Evolutionary conservation across 2,797 vertebrate genomes (phyloP), one percentile per base, ranked within the genome.

Genomic region (Oryzias dopingdopingensis): DNA sequence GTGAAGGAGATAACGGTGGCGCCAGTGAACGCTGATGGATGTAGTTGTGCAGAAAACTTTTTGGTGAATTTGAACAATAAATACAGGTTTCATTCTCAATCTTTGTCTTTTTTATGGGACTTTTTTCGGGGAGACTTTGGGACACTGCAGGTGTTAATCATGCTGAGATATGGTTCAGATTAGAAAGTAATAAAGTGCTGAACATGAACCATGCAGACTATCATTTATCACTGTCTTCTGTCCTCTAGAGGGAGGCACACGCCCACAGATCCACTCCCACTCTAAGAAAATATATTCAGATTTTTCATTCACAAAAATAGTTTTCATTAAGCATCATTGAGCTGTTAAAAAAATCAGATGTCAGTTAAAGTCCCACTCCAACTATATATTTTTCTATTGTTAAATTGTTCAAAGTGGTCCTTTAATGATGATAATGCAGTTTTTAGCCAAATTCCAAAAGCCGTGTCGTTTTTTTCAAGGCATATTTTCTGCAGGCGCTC

Each of bases 1-100:
- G 59, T 69, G 40, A 56, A 70, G 67, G 68, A 74, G 73, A 73
- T 79, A 76, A 67, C 67, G 3, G 76, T 81, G 85, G 70, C 59
- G 51, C 79, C 58, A 67, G 70, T 67, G 79, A 80, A 84, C 73
- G 80, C 79, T 80, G 68, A 83, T 89, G 84, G 87, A 86, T 86
- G 80, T 88, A 87, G 82, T 87, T 81, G 85, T 80, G 79, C 79
- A 86, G 83, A 80, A 61, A 72, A 37, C 44, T 46, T 80, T 84
- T 81, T 87, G 80, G 85, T 88, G 81, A 87, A 83, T 84, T 86
- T 74, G 82, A 88, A 86, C 75, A 88, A 88, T 88, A 90, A 89
- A 90, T 73, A 82, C 40, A 61, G 82, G 76, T 72, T 70, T 79
- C 55, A 70, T 64, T 58, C 77, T 41, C 59, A 5, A 20, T 40